Evolutionary conservation across 2,797 vertebrate genomes (phyloP).

Genomic region (Heliangelus exortis): DNA sequence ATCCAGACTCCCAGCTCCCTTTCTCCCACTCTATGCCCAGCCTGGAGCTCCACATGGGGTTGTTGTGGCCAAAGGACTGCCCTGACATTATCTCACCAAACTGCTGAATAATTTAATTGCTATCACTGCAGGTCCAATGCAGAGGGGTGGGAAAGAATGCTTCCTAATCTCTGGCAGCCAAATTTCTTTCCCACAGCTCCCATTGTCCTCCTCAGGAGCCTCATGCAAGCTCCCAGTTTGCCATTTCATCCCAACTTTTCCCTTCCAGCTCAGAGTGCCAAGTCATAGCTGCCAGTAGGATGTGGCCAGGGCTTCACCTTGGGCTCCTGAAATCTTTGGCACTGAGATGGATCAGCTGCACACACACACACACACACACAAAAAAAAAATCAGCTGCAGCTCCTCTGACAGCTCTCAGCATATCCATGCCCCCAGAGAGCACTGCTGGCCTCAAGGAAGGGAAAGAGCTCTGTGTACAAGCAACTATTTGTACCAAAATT

Average conservation of each 20-base stretch:
- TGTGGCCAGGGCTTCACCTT: accelerated
- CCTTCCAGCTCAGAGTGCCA: background rate
- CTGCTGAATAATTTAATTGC: background rate
- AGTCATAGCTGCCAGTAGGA: background rate
- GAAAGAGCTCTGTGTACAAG: background rate
- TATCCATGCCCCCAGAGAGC: background rate
- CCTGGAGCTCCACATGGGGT: too few relatives aligned
- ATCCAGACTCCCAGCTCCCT: too few relatives aligned
- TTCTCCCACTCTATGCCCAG: too few relatives aligned
- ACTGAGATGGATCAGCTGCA: background rate
- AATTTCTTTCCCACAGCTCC: background rate
- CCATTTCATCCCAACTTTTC: background rate
- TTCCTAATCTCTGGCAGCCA: background rate
- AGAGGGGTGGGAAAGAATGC: background rate
- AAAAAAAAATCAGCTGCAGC: background rate
- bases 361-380: too few relatives aligned
- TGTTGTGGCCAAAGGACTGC: background rate
- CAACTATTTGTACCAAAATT: background rate
- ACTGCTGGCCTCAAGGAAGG: background rate
- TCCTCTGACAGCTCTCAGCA: background rate
- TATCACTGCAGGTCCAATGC: background rate
- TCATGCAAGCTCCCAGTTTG: background rate
- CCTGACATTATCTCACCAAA: background rate
- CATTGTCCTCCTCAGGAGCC: background rate
- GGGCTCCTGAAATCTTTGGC: background rate